Evolutionary conservation across 35 echinoderm and acorn worm species (phyloP), one percentile per base, ranked within the genome.

Genomic region (Hemicentrotus pulcherrimus): DNA sequence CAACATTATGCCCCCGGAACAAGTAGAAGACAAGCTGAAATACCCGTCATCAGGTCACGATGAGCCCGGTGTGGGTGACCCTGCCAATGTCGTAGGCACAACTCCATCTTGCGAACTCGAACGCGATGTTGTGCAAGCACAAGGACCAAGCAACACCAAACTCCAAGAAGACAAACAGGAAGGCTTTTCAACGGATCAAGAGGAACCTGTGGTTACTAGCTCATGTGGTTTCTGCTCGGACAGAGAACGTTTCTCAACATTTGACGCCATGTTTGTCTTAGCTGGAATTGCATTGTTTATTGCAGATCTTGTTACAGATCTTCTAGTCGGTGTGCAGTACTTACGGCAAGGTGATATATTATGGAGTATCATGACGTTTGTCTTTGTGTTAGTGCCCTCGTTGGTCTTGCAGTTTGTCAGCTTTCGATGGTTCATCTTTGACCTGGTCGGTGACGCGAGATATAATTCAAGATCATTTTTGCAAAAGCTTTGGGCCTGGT

Each of bases 291-390:
- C 92, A 28, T 96, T 96, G n/a, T 99, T 97, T 91, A 91, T 99
- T 6, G 98, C 97, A 22, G 98, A 99, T 88, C 86, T 99, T 2
- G 96, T 94, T 0, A 97, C 97, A 11, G 98, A 99, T 95, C 48
- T 99, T 19, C 48, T 97, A 6, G 96, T 97, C 31, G 97, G 92
- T 33, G 95, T 97, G 46, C 97, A 97, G 88, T 97, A 99, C 46
- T 60, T 96, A 10, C 47, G 90, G 31, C 61, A 88, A 2, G 32
- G 59, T 0, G 87, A 97, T 32, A 96, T 94, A 59, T 86, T 88
- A 19, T 99, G 98, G 98, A 96, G 97, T 94, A 94, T 92, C 19
- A 47, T 99, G 94, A 99, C 98, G 1, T 96, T 99, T 94, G 94
- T 92, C 19, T 99, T 99, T 88, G 94, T 99, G 11, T 52, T 97